phyloP scores from a whole-genome alignment of 2,113 vertebrate genomes.

The Terrapene triunguis region DNA sequence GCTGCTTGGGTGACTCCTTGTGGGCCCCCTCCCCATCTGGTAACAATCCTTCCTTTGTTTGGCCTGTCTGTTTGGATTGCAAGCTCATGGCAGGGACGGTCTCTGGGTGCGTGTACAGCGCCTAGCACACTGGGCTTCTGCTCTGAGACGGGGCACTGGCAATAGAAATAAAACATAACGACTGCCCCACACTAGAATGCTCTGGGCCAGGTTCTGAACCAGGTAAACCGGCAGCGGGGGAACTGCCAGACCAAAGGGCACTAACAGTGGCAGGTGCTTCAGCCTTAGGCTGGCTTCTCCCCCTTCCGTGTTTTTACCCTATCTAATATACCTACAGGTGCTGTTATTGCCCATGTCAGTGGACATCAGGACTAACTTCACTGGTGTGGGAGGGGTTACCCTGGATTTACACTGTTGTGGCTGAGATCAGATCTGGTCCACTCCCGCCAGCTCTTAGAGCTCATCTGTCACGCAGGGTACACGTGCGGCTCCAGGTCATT shows the following conservation, averaged over 20 bases:
- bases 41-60: neutral
- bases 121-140: neutral
- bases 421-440: neutral
- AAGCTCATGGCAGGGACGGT: neutral
- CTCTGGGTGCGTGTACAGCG: neutral
- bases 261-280: neutral
- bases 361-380: neutral
- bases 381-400: neutral
- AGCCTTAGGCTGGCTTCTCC: neutral
- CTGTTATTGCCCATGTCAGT: neutral
- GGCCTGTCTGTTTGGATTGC: neutral
- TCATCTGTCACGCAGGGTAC: neutral
- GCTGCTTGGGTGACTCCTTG: neutral
- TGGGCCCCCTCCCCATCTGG: neutral
- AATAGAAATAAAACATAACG: neutral
- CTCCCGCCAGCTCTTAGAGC: neutral
- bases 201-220: neutral
- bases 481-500: neutral
- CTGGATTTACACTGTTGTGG: neutral
- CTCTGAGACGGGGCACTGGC: neutral
- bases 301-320: neutral
- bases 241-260: neutral
- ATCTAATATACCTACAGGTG: neutral
- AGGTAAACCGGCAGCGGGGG: neutral
- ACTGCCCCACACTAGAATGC: neutral